phyloP scores from a whole-genome alignment of 2,113 vertebrate species.

The Caretta caretta region DNA sequence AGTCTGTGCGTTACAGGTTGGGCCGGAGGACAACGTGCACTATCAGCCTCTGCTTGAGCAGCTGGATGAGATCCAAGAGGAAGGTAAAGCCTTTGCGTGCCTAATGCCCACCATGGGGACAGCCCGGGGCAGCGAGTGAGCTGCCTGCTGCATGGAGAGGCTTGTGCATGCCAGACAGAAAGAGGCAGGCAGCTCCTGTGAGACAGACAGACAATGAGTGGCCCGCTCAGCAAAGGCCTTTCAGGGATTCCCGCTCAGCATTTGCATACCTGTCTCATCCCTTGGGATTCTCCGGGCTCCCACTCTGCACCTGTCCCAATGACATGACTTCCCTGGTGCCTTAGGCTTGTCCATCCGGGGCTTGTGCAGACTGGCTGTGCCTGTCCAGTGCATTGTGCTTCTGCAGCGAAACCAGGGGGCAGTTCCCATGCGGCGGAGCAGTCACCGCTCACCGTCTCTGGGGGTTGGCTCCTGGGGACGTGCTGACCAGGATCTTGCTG shows the following conservation, averaged over 20 bases:
- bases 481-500: not conserved
- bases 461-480: not conserved
- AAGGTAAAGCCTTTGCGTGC: constrained; percentile 70
- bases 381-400: not conserved
- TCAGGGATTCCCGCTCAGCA: not conserved
- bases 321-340: not conserved
- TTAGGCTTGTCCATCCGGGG: not conserved
- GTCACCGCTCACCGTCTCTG: not conserved
- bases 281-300: not conserved
- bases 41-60: constrained; percentile 76
- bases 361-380: not conserved
- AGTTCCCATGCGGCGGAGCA: too few relatives aligned
- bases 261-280: rapidly evolving
- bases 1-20: constrained; percentile 71
- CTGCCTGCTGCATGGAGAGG: not conserved
- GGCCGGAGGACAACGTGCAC: constrained; percentile 74
- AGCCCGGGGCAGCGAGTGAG: not conserved
- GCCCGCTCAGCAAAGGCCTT: not conserved
- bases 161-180: rapidly evolving
- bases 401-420: not conserved
- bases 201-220: not conserved
- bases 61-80: constrained; percentile 54
- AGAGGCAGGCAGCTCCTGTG: not conserved
- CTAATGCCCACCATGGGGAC: not conserved
- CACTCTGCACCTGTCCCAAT: too few relatives aligned